Conservation (phyloP, 2,797 vertebrate species). For the Eulemur albifrons region DNA sequence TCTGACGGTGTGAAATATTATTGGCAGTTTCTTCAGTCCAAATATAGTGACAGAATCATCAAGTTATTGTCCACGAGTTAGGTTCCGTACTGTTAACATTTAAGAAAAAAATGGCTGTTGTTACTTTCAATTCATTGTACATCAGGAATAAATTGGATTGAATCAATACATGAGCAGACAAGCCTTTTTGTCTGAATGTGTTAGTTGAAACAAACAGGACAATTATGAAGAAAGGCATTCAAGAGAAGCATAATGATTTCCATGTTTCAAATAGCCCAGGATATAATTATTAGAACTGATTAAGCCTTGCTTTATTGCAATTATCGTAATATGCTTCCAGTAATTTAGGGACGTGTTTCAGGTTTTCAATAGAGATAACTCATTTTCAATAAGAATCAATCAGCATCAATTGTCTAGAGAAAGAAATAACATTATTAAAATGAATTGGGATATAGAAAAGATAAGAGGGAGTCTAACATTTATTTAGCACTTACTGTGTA, state of each 20-base stretch:
- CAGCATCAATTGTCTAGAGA: not conserved
- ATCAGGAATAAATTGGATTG: constrained; percentile 18
- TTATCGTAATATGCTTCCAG: not conserved
- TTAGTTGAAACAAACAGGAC: constrained; percentile 1
- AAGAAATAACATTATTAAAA: not conserved
- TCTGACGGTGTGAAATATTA: not conserved
- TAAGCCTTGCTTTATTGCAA: constrained; percentile 24
- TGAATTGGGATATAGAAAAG: not conserved
- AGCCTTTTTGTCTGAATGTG: not conserved
- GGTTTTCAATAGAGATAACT: not conserved
- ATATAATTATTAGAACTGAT: constrained; percentile 21
- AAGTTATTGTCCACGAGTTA: not conserved
- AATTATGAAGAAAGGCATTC: constrained; percentile 20
- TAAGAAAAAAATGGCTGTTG: not conserved
- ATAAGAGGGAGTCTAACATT: not conserved
- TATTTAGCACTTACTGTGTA: not conserved
- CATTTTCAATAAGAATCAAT: constrained; percentile 20
- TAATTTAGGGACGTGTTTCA: not conserved
- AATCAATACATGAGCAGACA: not conserved
- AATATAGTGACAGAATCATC: not conserved
- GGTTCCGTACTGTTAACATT: not conserved
- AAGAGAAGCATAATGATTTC: not conserved
- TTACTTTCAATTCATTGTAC: not conserved
- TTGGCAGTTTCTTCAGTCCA: not conserved
- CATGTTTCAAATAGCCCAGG: not conserved